phyloP scores from a whole-genome alignment of 2,888 invertebrate genomes.

The Cotesia congregata region DNA sequence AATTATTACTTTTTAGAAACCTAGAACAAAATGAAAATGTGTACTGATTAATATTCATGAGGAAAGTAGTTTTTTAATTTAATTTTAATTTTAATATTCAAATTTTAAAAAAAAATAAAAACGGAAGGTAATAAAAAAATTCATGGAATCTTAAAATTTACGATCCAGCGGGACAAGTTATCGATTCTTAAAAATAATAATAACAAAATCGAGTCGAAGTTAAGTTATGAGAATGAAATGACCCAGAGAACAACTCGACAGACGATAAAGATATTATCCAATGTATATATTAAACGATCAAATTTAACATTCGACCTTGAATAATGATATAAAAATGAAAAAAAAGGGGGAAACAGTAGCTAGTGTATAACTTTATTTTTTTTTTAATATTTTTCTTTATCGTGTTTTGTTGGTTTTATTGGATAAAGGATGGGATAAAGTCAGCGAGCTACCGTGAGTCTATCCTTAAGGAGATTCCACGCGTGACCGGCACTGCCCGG shows the following conservation, averaged over 20 bases:
- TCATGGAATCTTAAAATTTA: not conserved
- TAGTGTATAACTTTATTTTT: not conserved
- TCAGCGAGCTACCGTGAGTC: constrained; percentile 39
- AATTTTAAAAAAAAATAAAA: not conserved
- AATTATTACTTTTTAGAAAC: too few relatives aligned
- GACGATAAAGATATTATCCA: not conserved
- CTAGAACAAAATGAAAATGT: not conserved
- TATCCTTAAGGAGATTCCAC: constrained; percentile 48
- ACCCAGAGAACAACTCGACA: not conserved
- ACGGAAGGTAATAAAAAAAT: not conserved
- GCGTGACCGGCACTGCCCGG: constrained; percentile 48
- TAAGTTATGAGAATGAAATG: not conserved
- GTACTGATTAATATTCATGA: not conserved
- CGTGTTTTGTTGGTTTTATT: constrained; percentile 27
- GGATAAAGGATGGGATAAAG: constrained; percentile 37
- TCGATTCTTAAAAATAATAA: constrained; percentile 11
- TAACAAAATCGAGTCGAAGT: not conserved
- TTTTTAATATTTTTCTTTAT: not conserved
- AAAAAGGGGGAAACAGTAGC: not conserved
- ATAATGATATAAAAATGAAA: constrained; percentile 17
- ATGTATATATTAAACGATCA: constrained; percentile 4
- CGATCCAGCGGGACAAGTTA: not conserved
- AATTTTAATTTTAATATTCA: not conserved
- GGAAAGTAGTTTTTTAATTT: not conserved
- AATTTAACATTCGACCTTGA: constrained; percentile 15